Base-by-base conservation (phyloP, 92 coral and sea anemone species). In the Epizoanthus illoricatus region DNA sequence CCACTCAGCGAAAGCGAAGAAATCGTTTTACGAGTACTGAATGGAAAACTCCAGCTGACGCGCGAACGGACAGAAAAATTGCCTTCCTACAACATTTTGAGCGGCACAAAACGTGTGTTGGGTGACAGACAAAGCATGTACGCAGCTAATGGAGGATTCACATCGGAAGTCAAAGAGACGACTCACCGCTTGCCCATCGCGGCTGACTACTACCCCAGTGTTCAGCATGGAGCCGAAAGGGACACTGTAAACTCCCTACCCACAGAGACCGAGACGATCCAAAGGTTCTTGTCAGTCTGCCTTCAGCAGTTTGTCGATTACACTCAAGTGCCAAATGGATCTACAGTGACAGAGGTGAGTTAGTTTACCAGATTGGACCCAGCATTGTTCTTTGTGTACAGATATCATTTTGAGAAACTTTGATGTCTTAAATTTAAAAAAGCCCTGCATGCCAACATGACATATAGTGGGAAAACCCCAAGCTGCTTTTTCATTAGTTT, bases 241-340 rank as follows among this genome's bases (percentile, higher is more conserved):
- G 57, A 42, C 12, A n/a, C 43, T 15, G 47, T 45, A 4, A 78
- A 24, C 33, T 63, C 70, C 64, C 60, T 11, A 24, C 23, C 55
- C 36, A 43, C 82, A 4, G 82, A 78, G 82, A 78, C 61, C 59
- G 82, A 78, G 23, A 78, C 71, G 20, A 78, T 78, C 45, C 70
- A 78, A 13, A 58, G 82, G 3, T 78, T 78, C 19, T 42, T 78
- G 82, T 78, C 82, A 0, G 82, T 78, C 47, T 78, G 82, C 42
- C 52, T 78, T 21, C 82, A 63, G 71, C 82, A 78, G 60, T 78
- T 78, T 78, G 82, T 63, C 9, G 82, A 42, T 42, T 18, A 78
- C 71, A 41, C 47, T 15, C 82, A 47, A 78, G 9, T 17, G 23
- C 58, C 82, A 5, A 18, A 24, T 5, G 23, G 59, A 0, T n/a